Conservation (phyloP, 2,113 vertebrate genomes). For the Salvelinus fontinalis region DNA sequence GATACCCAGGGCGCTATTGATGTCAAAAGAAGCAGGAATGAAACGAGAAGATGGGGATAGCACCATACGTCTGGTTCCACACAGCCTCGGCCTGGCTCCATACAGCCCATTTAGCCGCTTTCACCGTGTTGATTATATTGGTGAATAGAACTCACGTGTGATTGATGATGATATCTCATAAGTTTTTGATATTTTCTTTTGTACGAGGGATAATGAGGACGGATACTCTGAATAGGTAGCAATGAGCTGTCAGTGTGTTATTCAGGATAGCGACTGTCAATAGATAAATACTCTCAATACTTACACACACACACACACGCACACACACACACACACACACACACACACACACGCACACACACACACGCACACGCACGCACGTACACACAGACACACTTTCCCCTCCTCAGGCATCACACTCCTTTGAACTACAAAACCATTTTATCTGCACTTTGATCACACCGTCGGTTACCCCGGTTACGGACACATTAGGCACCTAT, state of each 20-base stretch:
- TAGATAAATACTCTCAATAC: too few species aligned
- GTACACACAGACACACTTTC: too few species aligned
- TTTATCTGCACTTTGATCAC: too few species aligned
- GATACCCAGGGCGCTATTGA: slow-evolving; percentile 85
- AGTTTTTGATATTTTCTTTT: slow-evolving; percentile 57
- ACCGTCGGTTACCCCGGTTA: too few species aligned
- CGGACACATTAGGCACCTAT: too few species aligned
- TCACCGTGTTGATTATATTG: slow-evolving; percentile 63
- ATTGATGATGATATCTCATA: slow-evolving; percentile 67
- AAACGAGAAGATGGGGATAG: slow-evolving; percentile 77
- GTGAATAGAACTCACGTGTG: slow-evolving; percentile 70
- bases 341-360: too few species aligned
- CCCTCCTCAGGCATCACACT: too few species aligned
- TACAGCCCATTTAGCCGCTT: slow-evolving; percentile 65
- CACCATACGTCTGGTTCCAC: slow-evolving; percentile 78
- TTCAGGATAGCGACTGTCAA: too few species aligned
- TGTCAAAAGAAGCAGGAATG: slow-evolving; percentile 91
- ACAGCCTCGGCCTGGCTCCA: slow-evolving; percentile 51
- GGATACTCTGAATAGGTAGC: slow-evolving; percentile 40
- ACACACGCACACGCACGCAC: too few species aligned
- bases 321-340: too few species aligned
- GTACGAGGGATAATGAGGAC: slow-evolving; percentile 55
- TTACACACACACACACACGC: too few species aligned
- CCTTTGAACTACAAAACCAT: too few species aligned
- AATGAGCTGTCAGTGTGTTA: slow-evolving; percentile 48